Percentiles rank a stretch among this genome's conserved stretches.
Conservation (phyloP, 2,797 vertebrate genomes). For the Danio aesculapii region DNA sequence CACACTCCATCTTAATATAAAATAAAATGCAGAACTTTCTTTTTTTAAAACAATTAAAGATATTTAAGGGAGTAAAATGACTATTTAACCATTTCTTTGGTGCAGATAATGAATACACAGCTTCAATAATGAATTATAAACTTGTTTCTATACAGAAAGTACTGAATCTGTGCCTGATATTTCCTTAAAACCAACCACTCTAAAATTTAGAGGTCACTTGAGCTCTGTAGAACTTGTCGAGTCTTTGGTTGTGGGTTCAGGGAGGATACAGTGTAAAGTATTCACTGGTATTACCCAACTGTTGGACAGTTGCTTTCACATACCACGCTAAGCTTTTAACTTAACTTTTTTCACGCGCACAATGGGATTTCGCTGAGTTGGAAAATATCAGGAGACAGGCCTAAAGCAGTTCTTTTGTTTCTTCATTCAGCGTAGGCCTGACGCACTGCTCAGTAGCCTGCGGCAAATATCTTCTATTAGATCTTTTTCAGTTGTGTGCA, state of each 20-base stretch:
- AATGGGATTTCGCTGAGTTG: slow-evolving; percentile 91
- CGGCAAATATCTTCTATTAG: slow-evolving; percentile 72
- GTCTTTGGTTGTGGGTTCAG: slow-evolving; percentile 45
- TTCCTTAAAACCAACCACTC: background rate
- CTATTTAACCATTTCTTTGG: no score
- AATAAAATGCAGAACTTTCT: background rate
- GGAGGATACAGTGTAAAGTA: slow-evolving; percentile 73
- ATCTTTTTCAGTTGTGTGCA: slow-evolving; percentile 54
- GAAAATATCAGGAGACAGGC: slow-evolving; percentile 92
- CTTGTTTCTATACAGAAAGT: background rate
- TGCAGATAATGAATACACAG: background rate
- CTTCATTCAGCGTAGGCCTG: slow-evolving; percentile 70
- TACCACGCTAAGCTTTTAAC: slow-evolving; percentile 91
- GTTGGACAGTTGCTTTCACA: slow-evolving; percentile 87
- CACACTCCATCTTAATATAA: no score
- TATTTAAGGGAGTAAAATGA: background rate
- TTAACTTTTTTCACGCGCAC: slow-evolving; percentile 85
- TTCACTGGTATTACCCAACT: slow-evolving; percentile 84
- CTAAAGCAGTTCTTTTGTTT: slow-evolving; percentile 88
- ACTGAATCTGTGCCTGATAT: background rate
- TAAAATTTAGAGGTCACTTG: background rate
- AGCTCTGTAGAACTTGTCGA: slow-evolving; percentile 3
- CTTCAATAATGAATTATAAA: background rate
- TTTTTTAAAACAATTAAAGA: background rate
- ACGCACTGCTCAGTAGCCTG: slow-evolving; percentile 66